A percentile compares a stretch with the other conserved stretches of the same genome.
phyloP scores from a whole-genome alignment of 2,797 vertebrate genomes.

The Lepilemur septentrionalis region DNA sequence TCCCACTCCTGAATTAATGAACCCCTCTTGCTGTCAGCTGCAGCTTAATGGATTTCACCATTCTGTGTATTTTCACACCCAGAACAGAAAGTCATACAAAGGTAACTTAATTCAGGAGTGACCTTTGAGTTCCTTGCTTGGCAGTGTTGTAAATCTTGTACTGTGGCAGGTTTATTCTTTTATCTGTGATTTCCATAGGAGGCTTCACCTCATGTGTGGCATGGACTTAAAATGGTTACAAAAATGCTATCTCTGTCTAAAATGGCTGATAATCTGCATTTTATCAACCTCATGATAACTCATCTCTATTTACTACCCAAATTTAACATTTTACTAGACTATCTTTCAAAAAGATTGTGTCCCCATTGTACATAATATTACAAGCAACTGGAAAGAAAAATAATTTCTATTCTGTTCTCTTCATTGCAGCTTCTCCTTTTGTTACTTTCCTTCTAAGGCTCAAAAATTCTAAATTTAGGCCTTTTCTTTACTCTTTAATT shows the following conservation, averaged over 20 bases:
- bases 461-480: background rate
- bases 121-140: constrained; percentile 70
- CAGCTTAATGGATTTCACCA: constrained; percentile 64
- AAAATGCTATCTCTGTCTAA: constrained; percentile 23
- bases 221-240: constrained; percentile 43
- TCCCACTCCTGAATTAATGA: constrained; percentile 61
- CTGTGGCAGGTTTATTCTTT: constrained; percentile 62
- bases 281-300: constrained; percentile 39
- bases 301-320: constrained; percentile 54
- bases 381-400: constrained; percentile 18
- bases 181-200: constrained; percentile 45
- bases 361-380: background rate
- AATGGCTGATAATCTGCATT: constrained; percentile 12
- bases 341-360: constrained; percentile 36
- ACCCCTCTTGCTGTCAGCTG: constrained; percentile 56
- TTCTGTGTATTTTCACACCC: constrained; percentile 74
- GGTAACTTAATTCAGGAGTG: constrained; percentile 74
- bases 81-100: constrained; percentile 75
- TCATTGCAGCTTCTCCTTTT: background rate
- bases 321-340: constrained; percentile 52
- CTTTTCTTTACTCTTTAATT: background rate
- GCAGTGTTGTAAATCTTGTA: constrained; percentile 60
- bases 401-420: background rate
- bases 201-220: constrained; percentile 33
- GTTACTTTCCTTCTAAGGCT: background rate